These are phyloP conservation scores for Chouioia cunea DNA, from an alignment of 2,888 invertebrate genomes.

Conservation along the genomic window DNA sequence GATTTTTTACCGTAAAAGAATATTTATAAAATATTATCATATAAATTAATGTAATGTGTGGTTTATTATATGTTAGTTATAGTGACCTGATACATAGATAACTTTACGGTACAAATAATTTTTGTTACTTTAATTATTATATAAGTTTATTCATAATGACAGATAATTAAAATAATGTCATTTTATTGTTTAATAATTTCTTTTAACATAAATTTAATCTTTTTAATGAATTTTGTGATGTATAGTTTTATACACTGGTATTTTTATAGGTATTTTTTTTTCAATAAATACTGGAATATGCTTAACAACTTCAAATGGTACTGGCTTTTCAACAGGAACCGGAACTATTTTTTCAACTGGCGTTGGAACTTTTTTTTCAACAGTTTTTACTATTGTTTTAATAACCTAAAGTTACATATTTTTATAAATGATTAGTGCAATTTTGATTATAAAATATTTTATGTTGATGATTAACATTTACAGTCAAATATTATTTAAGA, in stretches of 20 bases:
- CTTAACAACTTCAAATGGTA: conserved; percentile 78
- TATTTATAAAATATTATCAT: too few relatives aligned
- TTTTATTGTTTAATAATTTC: not conserved
- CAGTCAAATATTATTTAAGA: not conserved
- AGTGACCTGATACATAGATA: too few relatives aligned
- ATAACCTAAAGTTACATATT: conserved; percentile 72
- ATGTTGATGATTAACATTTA: not conserved
- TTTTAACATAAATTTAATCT: conserved; percentile 1
- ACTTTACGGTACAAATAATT: too few relatives aligned
- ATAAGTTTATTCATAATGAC: too few relatives aligned
- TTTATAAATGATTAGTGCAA: conserved; percentile 2
- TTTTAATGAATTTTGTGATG: conserved; percentile 72
- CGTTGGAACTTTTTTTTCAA: conserved; percentile 80
- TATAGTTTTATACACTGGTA: conserved; percentile 78
- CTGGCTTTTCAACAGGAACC: conserved; percentile 77
- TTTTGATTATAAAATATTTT: conserved; percentile 67
- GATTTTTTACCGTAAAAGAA: too few relatives aligned
- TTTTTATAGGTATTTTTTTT: conserved; percentile 74
- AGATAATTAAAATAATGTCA: too few relatives aligned
- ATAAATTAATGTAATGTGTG: too few relatives aligned
- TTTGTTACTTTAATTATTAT: too few relatives aligned
- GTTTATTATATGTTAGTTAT: too few relatives aligned
- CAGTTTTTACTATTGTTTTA: conserved; percentile 77
- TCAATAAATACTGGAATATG: conserved; percentile 78
- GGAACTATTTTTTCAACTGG: conserved; percentile 77